Evolutionary conservation across 2,797 vertebrate genomes (phyloP).

Genomic region (Borostomias antarcticus): DNA sequence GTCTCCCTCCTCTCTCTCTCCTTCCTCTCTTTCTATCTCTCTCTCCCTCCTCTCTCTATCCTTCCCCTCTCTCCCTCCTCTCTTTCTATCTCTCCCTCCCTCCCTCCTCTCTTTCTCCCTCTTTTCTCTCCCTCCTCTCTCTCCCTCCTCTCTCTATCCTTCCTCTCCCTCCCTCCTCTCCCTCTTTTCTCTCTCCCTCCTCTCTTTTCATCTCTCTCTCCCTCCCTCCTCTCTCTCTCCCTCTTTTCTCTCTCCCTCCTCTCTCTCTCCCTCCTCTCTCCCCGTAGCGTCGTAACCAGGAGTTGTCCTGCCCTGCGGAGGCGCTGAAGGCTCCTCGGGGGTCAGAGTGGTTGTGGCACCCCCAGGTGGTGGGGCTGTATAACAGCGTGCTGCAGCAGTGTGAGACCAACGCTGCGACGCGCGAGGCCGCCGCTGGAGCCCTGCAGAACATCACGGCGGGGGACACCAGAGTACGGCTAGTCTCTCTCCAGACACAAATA

Average conservation of each 20-base stretch:
- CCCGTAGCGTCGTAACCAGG: constrained; percentile 74
- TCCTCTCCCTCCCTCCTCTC: background rate
- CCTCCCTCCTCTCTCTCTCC: background rate
- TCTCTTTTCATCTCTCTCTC: background rate
- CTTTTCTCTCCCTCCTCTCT: background rate
- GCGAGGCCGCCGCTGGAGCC: constrained; percentile 87
- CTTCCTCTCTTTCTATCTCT: background rate
- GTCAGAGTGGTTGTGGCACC: constrained; percentile 96
- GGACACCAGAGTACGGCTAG: constrained; percentile 82
- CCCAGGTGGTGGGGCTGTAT: constrained; percentile 86
- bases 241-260: background rate
- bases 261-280: background rate
- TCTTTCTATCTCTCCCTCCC: background rate
- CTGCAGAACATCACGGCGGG: constrained; percentile 95
- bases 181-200: background rate
- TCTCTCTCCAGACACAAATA: too few relatives aligned
- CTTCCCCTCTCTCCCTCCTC: background rate
- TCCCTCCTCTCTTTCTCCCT: background rate
- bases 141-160: background rate
- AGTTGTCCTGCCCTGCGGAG: constrained; percentile 84
- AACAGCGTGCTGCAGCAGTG: constrained; percentile 86
- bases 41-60: background rate
- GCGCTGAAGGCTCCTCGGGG: constrained; percentile 88
- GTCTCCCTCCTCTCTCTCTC: too few relatives aligned
- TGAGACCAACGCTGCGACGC: constrained; percentile 79